phyloP scores from a whole-genome alignment of 1,140 invertebrate species.

The Idris sp. region DNA sequence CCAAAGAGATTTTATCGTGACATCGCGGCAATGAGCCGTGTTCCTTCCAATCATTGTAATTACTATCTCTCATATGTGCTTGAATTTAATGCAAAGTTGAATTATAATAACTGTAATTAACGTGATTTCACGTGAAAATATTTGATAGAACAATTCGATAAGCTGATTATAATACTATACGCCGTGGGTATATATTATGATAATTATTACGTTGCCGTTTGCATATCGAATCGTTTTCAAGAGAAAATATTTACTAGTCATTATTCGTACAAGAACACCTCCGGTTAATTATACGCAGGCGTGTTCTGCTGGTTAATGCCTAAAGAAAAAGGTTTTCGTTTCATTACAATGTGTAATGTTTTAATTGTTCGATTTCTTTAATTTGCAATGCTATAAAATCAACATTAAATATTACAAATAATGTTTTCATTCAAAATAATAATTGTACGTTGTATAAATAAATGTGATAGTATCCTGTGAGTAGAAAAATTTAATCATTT shows the following conservation, averaged over 20 bases:
- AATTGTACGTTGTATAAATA: too few species aligned
- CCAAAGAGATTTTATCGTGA: slow-evolving; percentile 60
- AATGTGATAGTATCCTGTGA: too few species aligned
- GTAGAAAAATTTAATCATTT: too few species aligned
- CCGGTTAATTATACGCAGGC: slow-evolving; percentile 48
- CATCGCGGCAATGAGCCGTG: slow-evolving; percentile 62
- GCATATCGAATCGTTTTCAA: slow-evolving; percentile 58
- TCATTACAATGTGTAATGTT: slow-evolving; percentile 49
- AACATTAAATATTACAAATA: too few species aligned
- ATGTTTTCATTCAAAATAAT: too few species aligned
- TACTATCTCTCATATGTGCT: slow-evolving; percentile 50
- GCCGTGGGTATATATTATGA: slow-evolving; percentile 53
- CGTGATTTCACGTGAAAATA: slow-evolving; percentile 62
- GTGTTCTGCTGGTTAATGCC: slow-evolving; percentile 29
- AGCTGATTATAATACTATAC: slow-evolving; percentile 59
- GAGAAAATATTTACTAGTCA: slow-evolving; percentile 60
- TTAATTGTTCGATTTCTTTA: slow-evolving; percentile 36
- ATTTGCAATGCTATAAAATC: too few species aligned
- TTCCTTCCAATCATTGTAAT: slow-evolving; percentile 59
- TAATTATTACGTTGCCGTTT: slow-evolving; percentile 60
- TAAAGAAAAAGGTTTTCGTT: slow-evolving; percentile 29
- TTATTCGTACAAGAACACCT: slow-evolving; percentile 55
- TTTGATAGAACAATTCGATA: slow-evolving; percentile 65
- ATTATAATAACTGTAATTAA: slow-evolving; percentile 64
- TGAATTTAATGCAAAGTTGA: slow-evolving; percentile 60